A percentile compares a stretch with the other conserved stretches of the same genome.
Conservation (phyloP, 1,140 invertebrate genomes). For the Penaeus chinensis region DNA sequence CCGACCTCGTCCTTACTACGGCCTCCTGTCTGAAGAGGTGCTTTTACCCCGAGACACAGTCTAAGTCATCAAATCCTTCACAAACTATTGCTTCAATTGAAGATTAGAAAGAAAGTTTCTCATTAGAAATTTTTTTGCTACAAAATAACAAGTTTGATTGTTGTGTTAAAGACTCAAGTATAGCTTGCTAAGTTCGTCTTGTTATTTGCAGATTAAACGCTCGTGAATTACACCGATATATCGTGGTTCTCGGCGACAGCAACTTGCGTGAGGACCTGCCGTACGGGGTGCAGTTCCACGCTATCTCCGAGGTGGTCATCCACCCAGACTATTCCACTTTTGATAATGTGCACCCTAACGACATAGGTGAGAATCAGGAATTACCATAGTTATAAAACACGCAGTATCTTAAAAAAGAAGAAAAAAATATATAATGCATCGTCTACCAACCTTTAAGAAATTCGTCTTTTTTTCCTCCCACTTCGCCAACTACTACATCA, state of each 20-base stretch:
- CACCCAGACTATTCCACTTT: slow-evolving; percentile 55
- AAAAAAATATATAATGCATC: no score
- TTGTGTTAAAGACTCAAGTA: no score
- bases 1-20: slow-evolving; percentile 58
- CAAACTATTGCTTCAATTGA: no score
- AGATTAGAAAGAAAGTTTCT: no score
- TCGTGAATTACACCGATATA: slow-evolving; percentile 14
- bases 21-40: slow-evolving; percentile 55
- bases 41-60: no score
- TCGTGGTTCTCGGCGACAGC: slow-evolving; percentile 60
- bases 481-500: no score
- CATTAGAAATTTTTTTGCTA: no score
- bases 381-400: no score
- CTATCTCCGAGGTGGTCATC: slow-evolving; percentile 37
- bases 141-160: no score
- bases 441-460: no score
- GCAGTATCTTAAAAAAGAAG: not conserved
- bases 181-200: not conserved
- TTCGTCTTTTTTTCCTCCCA: no score
- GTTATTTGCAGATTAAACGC: slow-evolving; percentile 36
- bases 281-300: slow-evolving; percentile 59
- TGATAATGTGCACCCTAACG: slow-evolving; percentile 49
- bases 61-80: no score
- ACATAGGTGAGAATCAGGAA: slow-evolving; percentile 45
- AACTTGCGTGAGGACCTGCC: slow-evolving; percentile 59